Evolutionary conservation across 92 coral and sea anemone species (phyloP).

Genomic region (Zoanthus solanderi): DNA sequence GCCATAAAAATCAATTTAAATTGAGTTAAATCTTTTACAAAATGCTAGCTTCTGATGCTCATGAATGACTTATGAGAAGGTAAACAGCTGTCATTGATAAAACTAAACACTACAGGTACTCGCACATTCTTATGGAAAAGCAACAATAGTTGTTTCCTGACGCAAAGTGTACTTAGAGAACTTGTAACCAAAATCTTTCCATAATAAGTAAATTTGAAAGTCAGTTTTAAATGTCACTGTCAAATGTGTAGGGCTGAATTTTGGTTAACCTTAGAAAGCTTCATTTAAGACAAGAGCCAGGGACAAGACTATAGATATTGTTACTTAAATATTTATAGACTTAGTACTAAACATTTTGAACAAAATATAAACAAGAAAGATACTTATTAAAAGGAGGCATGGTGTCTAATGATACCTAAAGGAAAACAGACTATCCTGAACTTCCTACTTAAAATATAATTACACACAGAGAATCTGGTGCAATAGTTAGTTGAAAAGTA

Average conservation of each 20-base stretch:
- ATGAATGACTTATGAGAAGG: conserved; percentile 44
- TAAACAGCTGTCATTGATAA: conserved; percentile 45
- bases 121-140: conserved; percentile 15
- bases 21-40: conserved; percentile 22
- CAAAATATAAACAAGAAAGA: conserved; percentile 8
- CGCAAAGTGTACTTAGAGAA: background rate
- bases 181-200: background rate
- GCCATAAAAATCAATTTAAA: background rate
- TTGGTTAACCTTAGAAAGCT: background rate
- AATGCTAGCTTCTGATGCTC: conserved; percentile 51
- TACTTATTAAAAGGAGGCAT: conserved; percentile 7
- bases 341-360: conserved; percentile 29
- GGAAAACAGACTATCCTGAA: conserved; percentile 3
- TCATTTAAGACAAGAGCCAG: conserved; percentile 3
- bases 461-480: background rate
- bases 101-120: conserved; percentile 42
- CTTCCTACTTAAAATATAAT: background rate
- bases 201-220: background rate
- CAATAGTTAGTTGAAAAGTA: too few species aligned
- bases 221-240: background rate
- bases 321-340: conserved; percentile 24
- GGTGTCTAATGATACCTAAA: conserved; percentile 14
- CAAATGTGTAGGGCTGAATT: background rate
- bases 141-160: background rate
- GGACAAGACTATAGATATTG: conserved; percentile 2